Percentiles rank a stretch among this genome's conserved stretches.
Conservation (phyloP, 2,888 invertebrate genomes). For the Allygus modestus region DNA sequence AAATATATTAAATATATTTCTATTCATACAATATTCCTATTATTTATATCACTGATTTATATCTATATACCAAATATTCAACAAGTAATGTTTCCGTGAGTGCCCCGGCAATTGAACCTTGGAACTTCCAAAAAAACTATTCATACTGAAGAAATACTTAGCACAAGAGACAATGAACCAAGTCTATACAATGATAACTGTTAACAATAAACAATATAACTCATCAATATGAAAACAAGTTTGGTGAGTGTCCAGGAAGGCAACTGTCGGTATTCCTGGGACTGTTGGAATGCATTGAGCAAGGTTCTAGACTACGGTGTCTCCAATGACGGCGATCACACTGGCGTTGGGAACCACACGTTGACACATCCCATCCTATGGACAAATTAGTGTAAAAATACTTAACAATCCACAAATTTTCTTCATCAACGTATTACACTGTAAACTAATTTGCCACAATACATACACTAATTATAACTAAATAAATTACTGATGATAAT, state of each 20-base stretch:
- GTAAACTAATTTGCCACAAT: too few species aligned
- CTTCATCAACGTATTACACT: too few species aligned
- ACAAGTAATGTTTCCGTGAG: conserved; percentile 20
- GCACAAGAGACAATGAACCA: neutral
- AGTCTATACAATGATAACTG: conserved; percentile 33
- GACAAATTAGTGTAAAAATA: too few species aligned
- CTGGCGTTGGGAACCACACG: conserved; percentile 18
- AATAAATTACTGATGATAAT: too few species aligned
- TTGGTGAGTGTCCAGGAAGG: conserved; percentile 56
- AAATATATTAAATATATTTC: conserved; percentile 55
- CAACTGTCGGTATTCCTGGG: conserved; percentile 42
- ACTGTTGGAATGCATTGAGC: conserved; percentile 64
- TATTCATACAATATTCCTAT: conserved; percentile 25
- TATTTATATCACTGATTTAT: conserved; percentile 49
- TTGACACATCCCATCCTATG: conserved; percentile 50
- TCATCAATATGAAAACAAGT: conserved; percentile 27
- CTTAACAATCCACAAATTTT: too few species aligned
- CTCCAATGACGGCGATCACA: conserved; percentile 58
- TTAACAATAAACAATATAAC: conserved; percentile 35
- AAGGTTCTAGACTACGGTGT: conserved; percentile 62
- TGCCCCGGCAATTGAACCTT: neutral
- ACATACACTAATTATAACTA: neutral
- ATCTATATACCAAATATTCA: conserved; percentile 6
- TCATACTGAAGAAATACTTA: neutral
- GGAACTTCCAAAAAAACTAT: neutral